Percentiles rank a stretch among this genome's conserved stretches.
phyloP scores from a whole-genome alignment of 2,888 invertebrate species.

The Tinea pellionella region DNA sequence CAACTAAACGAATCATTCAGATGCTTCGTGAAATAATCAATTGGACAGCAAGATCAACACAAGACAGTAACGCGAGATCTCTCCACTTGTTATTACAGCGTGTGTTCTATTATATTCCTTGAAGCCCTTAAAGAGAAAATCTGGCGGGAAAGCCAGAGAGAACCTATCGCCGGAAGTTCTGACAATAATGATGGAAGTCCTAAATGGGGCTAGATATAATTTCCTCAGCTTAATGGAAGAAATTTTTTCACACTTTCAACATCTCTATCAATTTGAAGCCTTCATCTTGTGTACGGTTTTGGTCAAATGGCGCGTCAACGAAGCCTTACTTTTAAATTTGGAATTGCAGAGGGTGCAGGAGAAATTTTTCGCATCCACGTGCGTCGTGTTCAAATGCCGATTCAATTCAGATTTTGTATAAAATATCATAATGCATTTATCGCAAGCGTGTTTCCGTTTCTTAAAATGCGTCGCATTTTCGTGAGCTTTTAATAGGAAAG shows the following conservation, averaged over 20 bases:
- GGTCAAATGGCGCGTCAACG: constrained; percentile 30
- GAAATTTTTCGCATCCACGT: constrained; percentile 22
- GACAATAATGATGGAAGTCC: no score
- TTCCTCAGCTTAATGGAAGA: no score
- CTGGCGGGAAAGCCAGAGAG: no score
- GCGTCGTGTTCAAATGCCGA: constrained; percentile 16
- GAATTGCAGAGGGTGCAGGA: constrained; percentile 30
- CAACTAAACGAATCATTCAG: no score
- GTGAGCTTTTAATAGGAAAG: constrained; percentile 15
- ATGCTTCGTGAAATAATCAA: no score
- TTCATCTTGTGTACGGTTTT: constrained; percentile 3
- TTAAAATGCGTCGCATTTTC: constrained; percentile 15
- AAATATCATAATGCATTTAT: constrained; percentile 16
- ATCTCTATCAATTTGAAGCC: neutral
- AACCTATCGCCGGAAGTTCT: no score
- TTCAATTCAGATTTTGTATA: constrained; percentile 17
- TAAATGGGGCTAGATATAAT: no score
- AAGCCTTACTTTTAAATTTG: constrained; percentile 35
- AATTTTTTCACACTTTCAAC: neutral
- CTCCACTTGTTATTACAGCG: no score
- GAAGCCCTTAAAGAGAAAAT: no score
- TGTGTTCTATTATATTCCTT: no score
- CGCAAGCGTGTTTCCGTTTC: constrained; percentile 17
- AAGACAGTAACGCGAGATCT: no score
- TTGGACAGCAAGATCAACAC: no score